Base-by-base conservation (phyloP, 2,797 vertebrate genomes). In the Nyctibius grandis region DNA sequence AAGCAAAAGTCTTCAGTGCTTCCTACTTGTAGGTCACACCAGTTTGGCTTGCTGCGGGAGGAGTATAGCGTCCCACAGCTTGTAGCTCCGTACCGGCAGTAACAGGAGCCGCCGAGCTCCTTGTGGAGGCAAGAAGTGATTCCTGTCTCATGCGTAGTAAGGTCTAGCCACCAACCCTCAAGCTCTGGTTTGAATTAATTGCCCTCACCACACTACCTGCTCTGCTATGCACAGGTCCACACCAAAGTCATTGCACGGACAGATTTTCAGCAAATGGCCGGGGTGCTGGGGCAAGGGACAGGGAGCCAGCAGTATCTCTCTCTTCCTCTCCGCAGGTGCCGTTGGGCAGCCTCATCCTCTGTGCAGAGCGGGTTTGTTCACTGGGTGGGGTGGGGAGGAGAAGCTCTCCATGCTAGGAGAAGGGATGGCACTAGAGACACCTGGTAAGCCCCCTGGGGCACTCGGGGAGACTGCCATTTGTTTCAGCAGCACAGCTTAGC, bases 191-290 rank as follows among this genome's bases (percentile, higher is more conserved):
- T 54, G 51, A 63, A 36, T 38, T 22, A 45, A 34, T 73, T 42
- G 36, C 16, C 56, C 38, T 33, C 26, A 44, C 36, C 9, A 9
- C 63, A n/a, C 26, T 63, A 53, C 45, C 56, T 14, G 7, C 29
- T 69, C 47, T 80, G 40, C n/a, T 34, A 12, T 22, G 17, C 65
- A 33, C 26, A 54, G 68, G 56, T 33, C 26, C 76, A 45, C 33
- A 53, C 33, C 1, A 5, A 80, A 85, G 67, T 42, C 45, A 9
- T 45, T 0, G 1, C 19, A 19, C 0, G 8, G 31, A 7, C 31
- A 56, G 15, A 28, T 42, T 72, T 91, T 56, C 7, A 14, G 40
- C 2, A 4, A 64, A 40, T 2, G 7, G n/a, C 14, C 0, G 0
- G 40, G 42, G 14, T 6, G 12, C 14, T 47, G 63, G 12, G 5